These are phyloP conservation scores for Hypomesus transpacificus DNA, from an alignment of 2,113 vertebrate species.

Conservation along the genomic window DNA sequence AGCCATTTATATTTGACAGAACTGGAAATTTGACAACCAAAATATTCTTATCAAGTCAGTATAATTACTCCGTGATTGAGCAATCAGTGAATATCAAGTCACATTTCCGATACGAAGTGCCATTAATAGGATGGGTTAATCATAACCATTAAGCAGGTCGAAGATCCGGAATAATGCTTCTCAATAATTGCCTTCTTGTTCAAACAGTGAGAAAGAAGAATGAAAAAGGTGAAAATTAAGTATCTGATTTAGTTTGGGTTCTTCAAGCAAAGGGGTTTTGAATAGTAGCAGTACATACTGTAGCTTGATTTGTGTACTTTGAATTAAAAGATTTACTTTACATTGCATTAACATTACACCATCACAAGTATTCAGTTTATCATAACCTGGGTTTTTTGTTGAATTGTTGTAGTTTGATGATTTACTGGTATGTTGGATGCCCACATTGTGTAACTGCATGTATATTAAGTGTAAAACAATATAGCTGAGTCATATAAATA, in stretches of 20 bases:
- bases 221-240: background rate
- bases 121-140: slow-evolving; percentile 28
- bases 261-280: too few relatives aligned
- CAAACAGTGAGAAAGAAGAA: background rate
- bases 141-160: slow-evolving; percentile 14
- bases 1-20: background rate
- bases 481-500: slow-evolving; percentile 3
- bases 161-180: background rate
- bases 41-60: slow-evolving; percentile 18
- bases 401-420: too few relatives aligned
- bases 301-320: too few relatives aligned
- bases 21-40: background rate
- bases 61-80: slow-evolving; percentile 29
- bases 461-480: too few relatives aligned
- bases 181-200: slow-evolving; percentile 22
- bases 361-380: too few relatives aligned
- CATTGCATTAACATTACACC: too few relatives aligned
- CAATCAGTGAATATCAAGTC: slow-evolving; percentile 28
- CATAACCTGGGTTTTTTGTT: too few relatives aligned
- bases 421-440: too few relatives aligned
- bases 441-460: too few relatives aligned
- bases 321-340: too few relatives aligned
- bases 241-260: too few relatives aligned
- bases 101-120: slow-evolving; percentile 27
- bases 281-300: too few relatives aligned